Evolutionary conservation across 2,113 vertebrate species (phyloP), one percentile per base, ranked within the genome.

Genomic region (Pyxicephalus adspersus): DNA sequence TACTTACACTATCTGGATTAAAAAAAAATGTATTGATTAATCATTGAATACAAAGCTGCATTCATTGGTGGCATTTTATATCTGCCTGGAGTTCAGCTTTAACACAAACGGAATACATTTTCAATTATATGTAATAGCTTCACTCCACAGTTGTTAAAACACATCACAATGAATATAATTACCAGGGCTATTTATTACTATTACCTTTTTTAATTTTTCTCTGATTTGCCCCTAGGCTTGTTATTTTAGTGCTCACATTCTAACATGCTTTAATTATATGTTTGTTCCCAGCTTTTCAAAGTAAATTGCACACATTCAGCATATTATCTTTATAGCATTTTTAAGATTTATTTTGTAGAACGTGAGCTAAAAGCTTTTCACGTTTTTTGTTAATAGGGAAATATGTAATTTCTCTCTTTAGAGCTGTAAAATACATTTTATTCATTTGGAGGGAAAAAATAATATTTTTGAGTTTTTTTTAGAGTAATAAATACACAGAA

Each of bases 281-380:
- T 73, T 34, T 57, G 52, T 73, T 58, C 20, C 3, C 28, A 57
- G 58, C 28, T 73, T 57, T 73, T 58, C 70, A 7, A 34, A 29
- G 20, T 28, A 57, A 73, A 73, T 34, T 57, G 26, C 20, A 57
- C 26, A 22, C 54, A 22, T 31, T 73, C 34, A 34, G 28, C 70
- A 57, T 23, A 58, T 57, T 73, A 58, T 57, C 28, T 22, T 58
- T 34, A 73, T 17, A 13, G 25, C 28, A 34, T 22, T 58, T 71
- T 55, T 18, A 55, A 20, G 25, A 71, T 28, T 73, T 20, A 73
- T 22, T 45, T 45, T 13, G 57, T 52, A 13, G 28, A 29, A 34
- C 52, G 31, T 17, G 18, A 28, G 50, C 5, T 28, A 72, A 55
- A 57, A 55, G 54, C 26, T 9, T 72, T 72, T 31, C 52, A 55